Percentiles rank a stretch among this genome's conserved stretches.
Conservation (phyloP, 2,797 vertebrate genomes). For the Sylvilagus floridanus region DNA sequence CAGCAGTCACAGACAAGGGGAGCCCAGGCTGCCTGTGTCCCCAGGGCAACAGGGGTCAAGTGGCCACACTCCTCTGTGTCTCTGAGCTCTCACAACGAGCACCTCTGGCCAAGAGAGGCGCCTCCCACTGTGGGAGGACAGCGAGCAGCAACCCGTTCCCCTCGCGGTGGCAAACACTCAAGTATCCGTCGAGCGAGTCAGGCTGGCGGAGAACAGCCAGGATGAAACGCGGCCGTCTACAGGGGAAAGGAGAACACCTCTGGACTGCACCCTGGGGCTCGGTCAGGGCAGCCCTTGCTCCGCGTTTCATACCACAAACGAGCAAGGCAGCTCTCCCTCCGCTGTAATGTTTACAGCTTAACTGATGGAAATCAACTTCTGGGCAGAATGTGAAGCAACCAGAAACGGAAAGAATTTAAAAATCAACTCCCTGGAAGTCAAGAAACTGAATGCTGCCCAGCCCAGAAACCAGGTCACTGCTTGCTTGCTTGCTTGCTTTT, state of each 20-base stretch:
- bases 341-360: neutral
- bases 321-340: neutral
- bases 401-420: neutral
- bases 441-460: neutral
- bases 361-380: neutral
- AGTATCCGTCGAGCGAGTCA: slow-evolving; percentile 49
- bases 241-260: neutral
- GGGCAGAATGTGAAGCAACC: slow-evolving; percentile 21
- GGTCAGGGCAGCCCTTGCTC: neutral
- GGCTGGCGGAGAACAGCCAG: neutral
- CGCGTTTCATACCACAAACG: neutral
- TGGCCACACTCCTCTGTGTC: neutral
- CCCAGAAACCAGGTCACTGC: neutral
- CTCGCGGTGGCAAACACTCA: neutral
- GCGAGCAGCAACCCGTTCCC: neutral
- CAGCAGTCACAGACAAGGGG: neutral
- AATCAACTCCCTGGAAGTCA: neutral
- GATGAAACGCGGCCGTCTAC: neutral
- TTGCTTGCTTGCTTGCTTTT: too few species aligned
- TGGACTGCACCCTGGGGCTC: neutral
- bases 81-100: neutral
- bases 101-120: too few species aligned
- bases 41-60: neutral
- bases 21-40: too few species aligned
- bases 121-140: slow-evolving; percentile 23